phyloP scores from a whole-genome alignment of 2,113 vertebrate genomes.

The Sapayoa aenigma region DNA sequence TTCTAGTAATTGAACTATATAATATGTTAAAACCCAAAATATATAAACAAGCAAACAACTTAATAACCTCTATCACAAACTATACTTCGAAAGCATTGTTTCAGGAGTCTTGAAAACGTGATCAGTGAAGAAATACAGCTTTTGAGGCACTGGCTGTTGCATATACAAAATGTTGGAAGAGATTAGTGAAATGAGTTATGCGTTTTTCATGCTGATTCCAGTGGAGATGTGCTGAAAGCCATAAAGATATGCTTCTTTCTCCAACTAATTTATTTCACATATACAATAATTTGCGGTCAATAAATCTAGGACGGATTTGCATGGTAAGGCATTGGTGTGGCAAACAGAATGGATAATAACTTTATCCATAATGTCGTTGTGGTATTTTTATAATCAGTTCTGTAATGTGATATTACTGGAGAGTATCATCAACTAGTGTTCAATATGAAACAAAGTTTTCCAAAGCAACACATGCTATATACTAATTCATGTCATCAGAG shows the following conservation, averaged over 20 bases:
- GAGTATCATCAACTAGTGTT: conserved; percentile 15
- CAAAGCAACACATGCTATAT: conserved; percentile 39
- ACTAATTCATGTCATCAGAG: conserved; percentile 27
- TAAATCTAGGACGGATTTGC: conserved; percentile 43
- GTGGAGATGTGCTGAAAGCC: conserved; percentile 54
- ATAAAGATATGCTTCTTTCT: conserved; percentile 56
- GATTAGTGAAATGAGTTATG: conserved; percentile 24
- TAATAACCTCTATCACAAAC: background rate
- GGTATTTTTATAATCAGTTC: conserved; percentile 42
- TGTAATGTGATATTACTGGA: conserved; percentile 30
- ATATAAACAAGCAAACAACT: background rate
- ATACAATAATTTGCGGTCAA: conserved; percentile 47
- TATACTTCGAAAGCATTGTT: background rate
- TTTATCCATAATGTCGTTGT: conserved; percentile 7
- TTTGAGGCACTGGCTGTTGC: conserved; percentile 3
- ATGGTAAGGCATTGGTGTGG: conserved; percentile 17
- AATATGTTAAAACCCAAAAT: background rate
- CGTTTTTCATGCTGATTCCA: conserved; percentile 47
- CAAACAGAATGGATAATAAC: conserved; percentile 37
- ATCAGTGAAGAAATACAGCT: background rate
- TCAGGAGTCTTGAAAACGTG: background rate
- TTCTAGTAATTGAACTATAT: conserved; percentile 12
- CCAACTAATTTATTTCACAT: conserved; percentile 58
- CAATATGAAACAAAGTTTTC: conserved; percentile 48
- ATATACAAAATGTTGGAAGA: conserved; percentile 17